Conservation (phyloP, 2,113 vertebrate genomes). For the Euleptes europaea region DNA sequence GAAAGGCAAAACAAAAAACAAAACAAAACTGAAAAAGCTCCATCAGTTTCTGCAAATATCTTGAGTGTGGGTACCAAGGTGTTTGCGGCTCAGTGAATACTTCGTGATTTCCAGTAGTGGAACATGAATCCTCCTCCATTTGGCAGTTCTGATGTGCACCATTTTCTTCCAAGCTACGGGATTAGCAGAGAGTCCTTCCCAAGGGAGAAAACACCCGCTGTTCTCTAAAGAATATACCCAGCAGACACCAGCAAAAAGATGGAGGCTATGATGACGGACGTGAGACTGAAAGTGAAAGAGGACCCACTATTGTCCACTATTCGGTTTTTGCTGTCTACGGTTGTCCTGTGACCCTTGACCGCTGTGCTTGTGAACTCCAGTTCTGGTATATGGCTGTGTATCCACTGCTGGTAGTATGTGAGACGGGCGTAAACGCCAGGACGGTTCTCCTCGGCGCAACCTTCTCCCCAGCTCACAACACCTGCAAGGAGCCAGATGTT, state of each 20-base stretch:
- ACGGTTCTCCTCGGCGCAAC: constrained; percentile 81
- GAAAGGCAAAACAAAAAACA: neutral
- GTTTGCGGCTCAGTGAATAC: neutral
- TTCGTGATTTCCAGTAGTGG: neutral
- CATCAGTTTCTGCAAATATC: neutral
- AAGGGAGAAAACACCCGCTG: neutral
- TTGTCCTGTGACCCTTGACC: neutral
- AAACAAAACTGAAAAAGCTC: neutral
- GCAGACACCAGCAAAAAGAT: neutral
- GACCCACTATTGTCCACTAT: neutral
- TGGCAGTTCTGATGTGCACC: neutral
- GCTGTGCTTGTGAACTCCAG: constrained; percentile 40
- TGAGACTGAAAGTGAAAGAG: neutral
- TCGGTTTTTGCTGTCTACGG: neutral
- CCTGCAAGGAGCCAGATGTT: constrained; percentile 82
- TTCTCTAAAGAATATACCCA: neutral
- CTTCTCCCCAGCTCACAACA: constrained; percentile 88
- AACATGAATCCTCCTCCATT: neutral
- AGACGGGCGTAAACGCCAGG: constrained; percentile 86
- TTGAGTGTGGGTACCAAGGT: neutral
- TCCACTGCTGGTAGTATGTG: constrained; percentile 77
- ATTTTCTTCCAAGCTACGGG: neutral
- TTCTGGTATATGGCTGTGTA: constrained; percentile 60
- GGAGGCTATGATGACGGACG: neutral
- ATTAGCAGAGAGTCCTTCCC: neutral